Evolutionary conservation across 37 sponge, comb jelly and placozoan genomes (phyloP).

Genomic region (Axinella damicornis): DNA sequence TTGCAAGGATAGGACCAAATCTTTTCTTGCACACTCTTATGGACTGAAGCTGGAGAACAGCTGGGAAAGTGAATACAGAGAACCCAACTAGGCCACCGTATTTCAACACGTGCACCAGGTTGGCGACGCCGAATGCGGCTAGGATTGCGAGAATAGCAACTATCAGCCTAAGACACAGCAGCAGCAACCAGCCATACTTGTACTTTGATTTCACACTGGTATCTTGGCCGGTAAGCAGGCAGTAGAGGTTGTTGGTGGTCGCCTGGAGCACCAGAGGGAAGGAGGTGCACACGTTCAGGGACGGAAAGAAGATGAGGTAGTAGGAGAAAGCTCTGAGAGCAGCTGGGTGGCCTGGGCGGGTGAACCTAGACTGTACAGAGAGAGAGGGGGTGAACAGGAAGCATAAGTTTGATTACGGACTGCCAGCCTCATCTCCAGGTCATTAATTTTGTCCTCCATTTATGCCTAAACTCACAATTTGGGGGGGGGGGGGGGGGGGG

Average conservation of each 20-base stretch:
- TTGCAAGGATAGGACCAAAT: slow-evolving; percentile 5
- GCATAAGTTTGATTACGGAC: too few species aligned
- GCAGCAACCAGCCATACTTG: slow-evolving; percentile 18
- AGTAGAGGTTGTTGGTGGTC: slow-evolving; percentile 78
- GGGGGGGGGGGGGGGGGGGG: too few species aligned
- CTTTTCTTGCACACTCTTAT: slow-evolving; percentile 58
- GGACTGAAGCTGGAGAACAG: slow-evolving; percentile 74
- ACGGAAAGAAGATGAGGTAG: slow-evolving; percentile 88
- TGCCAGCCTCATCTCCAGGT: too few species aligned
- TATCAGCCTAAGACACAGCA: slow-evolving; percentile 45
- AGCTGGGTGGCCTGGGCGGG: neutral
- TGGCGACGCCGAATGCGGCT: slow-evolving; percentile 78
- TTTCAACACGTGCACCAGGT: slow-evolving; percentile 81
- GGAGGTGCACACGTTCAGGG: slow-evolving; percentile 87
- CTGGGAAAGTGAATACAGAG: slow-evolving; percentile 79
- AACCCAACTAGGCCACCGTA: slow-evolving; percentile 90
- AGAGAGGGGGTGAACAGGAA: too few species aligned
- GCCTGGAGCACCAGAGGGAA: slow-evolving; percentile 80
- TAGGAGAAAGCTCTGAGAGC: slow-evolving; percentile 76
- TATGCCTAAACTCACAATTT: too few species aligned
- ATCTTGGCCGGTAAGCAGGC: slow-evolving; percentile 59
- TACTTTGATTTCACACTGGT: slow-evolving; percentile 23
- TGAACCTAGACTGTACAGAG: slow-evolving; percentile 55
- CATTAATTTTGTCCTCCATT: too few species aligned
- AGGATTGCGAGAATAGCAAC: slow-evolving; percentile 70